phyloP scores from a whole-genome alignment of 2,113 vertebrate genomes.

The Myxocyprinus asiaticus region DNA sequence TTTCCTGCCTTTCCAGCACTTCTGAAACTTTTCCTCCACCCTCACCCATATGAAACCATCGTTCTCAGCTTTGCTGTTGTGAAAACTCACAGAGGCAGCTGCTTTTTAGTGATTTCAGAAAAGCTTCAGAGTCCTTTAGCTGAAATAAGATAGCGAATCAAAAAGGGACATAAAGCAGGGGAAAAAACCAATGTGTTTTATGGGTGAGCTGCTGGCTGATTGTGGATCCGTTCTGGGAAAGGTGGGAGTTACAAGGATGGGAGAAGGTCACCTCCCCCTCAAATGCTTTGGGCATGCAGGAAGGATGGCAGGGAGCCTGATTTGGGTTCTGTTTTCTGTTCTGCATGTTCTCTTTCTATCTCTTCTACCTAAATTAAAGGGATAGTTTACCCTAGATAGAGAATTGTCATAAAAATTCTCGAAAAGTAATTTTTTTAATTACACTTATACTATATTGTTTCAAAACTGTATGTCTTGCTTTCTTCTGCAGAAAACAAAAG shows the following conservation, averaged over 20 bases:
- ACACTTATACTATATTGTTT: too few species aligned
- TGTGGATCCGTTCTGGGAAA: background rate
- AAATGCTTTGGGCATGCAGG: background rate
- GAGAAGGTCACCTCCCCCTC: constrained; percentile 9
- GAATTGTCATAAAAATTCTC: too few species aligned
- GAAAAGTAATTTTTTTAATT: too few species aligned
- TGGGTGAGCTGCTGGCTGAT: constrained; percentile 17
- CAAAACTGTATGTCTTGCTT: too few species aligned
- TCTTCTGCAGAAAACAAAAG: too few species aligned
- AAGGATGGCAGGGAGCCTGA: background rate
- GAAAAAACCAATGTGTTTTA: background rate
- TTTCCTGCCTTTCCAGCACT: constrained; percentile 35
- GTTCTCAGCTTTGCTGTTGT: background rate
- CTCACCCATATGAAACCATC: background rate
- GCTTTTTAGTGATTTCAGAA: background rate
- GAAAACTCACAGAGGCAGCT: constrained; percentile 1
- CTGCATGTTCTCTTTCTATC: background rate
- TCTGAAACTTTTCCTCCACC: constrained; percentile 25
- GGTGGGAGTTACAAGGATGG: background rate
- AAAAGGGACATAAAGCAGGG: too few species aligned
- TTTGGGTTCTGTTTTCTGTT: background rate
- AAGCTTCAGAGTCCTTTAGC: background rate
- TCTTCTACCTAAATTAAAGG: background rate
- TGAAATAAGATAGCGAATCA: too few species aligned
- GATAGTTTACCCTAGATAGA: too few species aligned